phyloP scores from a whole-genome alignment of 1,140 invertebrate genomes.

The Leptinotarsa undecemlineata region DNA sequence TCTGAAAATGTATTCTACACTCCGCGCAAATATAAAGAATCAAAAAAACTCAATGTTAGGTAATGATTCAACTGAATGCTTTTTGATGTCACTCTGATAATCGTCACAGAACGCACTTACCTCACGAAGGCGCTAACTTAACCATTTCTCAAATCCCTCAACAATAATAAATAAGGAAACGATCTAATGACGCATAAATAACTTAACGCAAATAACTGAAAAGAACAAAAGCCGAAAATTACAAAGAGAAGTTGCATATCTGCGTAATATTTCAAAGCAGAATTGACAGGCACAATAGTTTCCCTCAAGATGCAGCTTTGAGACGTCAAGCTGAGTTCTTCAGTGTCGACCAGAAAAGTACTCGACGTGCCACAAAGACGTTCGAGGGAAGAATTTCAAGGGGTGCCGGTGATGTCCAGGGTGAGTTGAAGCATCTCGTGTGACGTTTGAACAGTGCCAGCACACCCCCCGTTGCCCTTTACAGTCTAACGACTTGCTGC shows the following conservation, averaged over 20 bases:
- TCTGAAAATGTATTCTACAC: too few relatives aligned
- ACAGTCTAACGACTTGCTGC: constrained; percentile 44
- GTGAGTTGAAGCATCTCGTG: constrained; percentile 41
- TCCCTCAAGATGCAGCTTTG: constrained; percentile 46
- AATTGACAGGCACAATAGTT: constrained; percentile 49
- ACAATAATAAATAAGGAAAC: neutral
- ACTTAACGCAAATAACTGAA: constrained; percentile 22
- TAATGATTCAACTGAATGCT: too few relatives aligned
- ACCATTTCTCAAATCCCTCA: neutral
- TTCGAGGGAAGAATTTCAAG: neutral
- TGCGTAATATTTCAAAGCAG: constrained; percentile 45
- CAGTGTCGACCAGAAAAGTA: constrained; percentile 15
- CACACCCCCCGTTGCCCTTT: constrained; percentile 38
- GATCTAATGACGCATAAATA: constrained; percentile 8
- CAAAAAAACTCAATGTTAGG: too few relatives aligned
- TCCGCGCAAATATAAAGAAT: too few relatives aligned
- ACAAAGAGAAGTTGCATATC: constrained; percentile 42
- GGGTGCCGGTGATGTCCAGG: constrained; percentile 44
- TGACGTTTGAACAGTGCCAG: constrained; percentile 37
- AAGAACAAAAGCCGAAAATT: constrained; percentile 30
- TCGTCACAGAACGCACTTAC: too few relatives aligned
- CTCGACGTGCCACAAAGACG: constrained; percentile 33
- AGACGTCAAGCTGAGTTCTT: constrained; percentile 39
- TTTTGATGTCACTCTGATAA: too few relatives aligned
- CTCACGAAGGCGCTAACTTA: too few relatives aligned